phyloP scores from a whole-genome alignment of 2,113 vertebrate species.

The Tricholaema leucomelas region DNA sequence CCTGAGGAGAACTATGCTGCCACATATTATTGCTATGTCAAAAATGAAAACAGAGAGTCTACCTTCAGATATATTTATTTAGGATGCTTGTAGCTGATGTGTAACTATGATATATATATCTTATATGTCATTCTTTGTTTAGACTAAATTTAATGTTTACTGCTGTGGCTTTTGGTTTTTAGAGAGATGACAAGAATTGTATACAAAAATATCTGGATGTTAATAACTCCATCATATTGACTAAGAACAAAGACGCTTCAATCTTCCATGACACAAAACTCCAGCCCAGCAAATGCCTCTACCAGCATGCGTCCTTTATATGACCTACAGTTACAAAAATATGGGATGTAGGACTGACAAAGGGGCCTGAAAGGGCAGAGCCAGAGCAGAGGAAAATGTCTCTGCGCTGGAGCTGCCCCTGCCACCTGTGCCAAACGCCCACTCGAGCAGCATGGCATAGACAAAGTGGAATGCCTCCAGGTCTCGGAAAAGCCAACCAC shows the following conservation, averaged over 20 bases:
- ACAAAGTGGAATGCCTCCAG: background rate
- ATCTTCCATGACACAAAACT: background rate
- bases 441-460: background rate
- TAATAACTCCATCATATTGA: background rate
- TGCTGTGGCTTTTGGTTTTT: background rate
- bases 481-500: accelerated
- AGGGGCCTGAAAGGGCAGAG: background rate
- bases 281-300: background rate
- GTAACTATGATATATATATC: accelerated
- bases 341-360: accelerated
- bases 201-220: background rate
- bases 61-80: accelerated
- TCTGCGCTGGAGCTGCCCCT: background rate
- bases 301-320: background rate
- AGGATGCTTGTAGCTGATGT: background rate
- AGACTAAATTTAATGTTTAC: background rate
- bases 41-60: background rate
- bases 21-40: background rate
- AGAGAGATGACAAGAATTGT: background rate
- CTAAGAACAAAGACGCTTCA: background rate
- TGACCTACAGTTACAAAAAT: accelerated
- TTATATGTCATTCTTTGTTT: background rate
- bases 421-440: accelerated
- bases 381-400: background rate
- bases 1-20: background rate